Base-by-base conservation (phyloP, 2,113 vertebrate species). In the Pitta sordida region DNA sequence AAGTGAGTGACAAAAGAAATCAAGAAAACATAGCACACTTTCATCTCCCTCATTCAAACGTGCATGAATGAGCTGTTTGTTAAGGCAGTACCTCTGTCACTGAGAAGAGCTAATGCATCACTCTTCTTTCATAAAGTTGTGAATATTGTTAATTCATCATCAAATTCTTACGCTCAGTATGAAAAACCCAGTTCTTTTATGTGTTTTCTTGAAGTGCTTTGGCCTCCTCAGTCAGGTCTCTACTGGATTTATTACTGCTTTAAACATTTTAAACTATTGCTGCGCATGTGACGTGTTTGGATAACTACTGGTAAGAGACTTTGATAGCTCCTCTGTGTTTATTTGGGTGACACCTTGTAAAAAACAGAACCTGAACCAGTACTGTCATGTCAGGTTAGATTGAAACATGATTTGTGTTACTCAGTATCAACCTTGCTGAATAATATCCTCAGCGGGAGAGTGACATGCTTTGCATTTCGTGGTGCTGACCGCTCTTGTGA, bases 121-220 rank as follows among this genome's bases (percentile, higher is more conserved):
- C 71, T 85, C 74, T 71, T 73, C 70, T 83, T 81, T 20, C 37
- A 14, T 10, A 15, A 44, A 81, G 26, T 60, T 76, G n/a, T 88
- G 95, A 74, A 63, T 83, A 88, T 75, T 78, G 9, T 56, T 87
- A 65, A 86, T 90, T 96, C 81, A 86, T 58, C 93, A 81, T 15
- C 75, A 87, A 95, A 34, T 82, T 63, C 82, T 27, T 71, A 39
- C 7, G 14, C 69, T 91, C 73, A 6, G 5, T 64, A 74, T 59
- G 67, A 84, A 91, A 79, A 56, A 67, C 49, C 19, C 13, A 30
- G 1, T 41, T 83, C 48, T 92, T 93, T 83, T 9, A 12, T 32
- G 34, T 48, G 59, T 79, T 58, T 30, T 60, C 55, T 71, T 48
- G 14, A 69, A 69, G 46, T 0, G 2, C 44, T 68, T 37, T 41